A percentile compares a stretch with the other conserved stretches of the same genome.
Evolutionary conservation across 2,888 invertebrate species (phyloP).

Genomic region (Drosophila cognata): DNA sequence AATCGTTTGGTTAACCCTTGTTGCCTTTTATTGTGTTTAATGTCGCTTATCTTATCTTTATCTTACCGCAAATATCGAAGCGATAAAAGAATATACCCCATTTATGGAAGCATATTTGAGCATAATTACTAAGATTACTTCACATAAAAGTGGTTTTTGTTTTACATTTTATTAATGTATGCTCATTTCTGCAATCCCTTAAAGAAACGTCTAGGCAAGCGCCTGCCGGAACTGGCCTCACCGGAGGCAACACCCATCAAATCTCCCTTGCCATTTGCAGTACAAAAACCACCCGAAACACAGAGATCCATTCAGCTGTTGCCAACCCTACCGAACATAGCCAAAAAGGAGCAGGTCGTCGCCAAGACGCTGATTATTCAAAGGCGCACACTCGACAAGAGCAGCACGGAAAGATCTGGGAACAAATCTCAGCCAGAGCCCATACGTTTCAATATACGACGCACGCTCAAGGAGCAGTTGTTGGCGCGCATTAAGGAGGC

Average conservation of each 20-base stretch:
- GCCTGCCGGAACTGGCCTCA: constrained; percentile 34
- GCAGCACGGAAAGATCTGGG: constrained; percentile 11
- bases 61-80: constrained; percentile 1
- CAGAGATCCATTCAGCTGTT: constrained; percentile 18
- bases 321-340: not conserved
- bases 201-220: constrained; percentile 68
- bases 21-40: not conserved
- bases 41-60: constrained; percentile 2
- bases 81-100: constrained; percentile 8
- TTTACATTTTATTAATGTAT: constrained; percentile 13
- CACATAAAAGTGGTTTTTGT: not conserved
- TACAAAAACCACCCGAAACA: constrained; percentile 35
- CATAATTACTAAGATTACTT: not conserved
- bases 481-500: constrained; percentile 87
- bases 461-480: constrained; percentile 89
- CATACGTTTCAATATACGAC: constrained; percentile 92
- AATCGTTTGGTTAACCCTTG: not conserved
- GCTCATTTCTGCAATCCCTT: constrained; percentile 18
- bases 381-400: constrained; percentile 27
- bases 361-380: constrained; percentile 12
- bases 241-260: constrained; percentile 36
- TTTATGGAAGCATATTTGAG: not conserved
- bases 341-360: constrained; percentile 47
- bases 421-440: constrained; percentile 86
- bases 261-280: constrained; percentile 13